Evolutionary conservation across 2,888 invertebrate genomes (phyloP).

Genomic region (Epirrhoe alternata): DNA sequence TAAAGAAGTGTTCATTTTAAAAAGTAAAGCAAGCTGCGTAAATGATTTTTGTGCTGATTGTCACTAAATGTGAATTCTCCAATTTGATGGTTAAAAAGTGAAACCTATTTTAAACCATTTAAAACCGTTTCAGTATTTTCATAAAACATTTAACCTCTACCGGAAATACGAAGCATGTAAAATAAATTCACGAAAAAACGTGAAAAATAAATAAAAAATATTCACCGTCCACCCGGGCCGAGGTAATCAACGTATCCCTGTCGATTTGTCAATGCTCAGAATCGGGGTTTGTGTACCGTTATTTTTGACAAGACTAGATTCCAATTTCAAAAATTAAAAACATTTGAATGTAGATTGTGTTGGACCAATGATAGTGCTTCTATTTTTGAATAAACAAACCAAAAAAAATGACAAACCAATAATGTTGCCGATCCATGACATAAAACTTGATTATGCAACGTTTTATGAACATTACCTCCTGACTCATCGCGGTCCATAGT

Average conservation of each 20-base stretch:
- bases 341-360: neutral
- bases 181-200: neutral
- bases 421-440: too few relatives aligned
- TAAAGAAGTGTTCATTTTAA: too few relatives aligned
- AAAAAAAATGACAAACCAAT: too few relatives aligned
- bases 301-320: neutral
- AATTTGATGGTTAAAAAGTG: neutral
- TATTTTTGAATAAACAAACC: neutral
- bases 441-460: too few relatives aligned
- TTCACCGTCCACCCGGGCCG: neutral
- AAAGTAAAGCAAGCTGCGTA: too few relatives aligned
- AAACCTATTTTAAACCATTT: neutral
- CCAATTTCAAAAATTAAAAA: neutral
- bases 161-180: neutral
- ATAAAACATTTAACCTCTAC: neutral
- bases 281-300: neutral
- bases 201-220: neutral
- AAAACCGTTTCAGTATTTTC: neutral
- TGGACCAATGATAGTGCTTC: neutral
- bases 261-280: neutral
- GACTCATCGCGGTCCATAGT: too few relatives aligned
- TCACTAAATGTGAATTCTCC: neutral
- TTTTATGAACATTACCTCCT: too few relatives aligned
- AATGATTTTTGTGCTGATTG: neutral
- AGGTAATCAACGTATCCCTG: neutral